Evolutionary conservation across 2,888 invertebrate species (phyloP).

Genomic region (Agrochola circellaris): DNA sequence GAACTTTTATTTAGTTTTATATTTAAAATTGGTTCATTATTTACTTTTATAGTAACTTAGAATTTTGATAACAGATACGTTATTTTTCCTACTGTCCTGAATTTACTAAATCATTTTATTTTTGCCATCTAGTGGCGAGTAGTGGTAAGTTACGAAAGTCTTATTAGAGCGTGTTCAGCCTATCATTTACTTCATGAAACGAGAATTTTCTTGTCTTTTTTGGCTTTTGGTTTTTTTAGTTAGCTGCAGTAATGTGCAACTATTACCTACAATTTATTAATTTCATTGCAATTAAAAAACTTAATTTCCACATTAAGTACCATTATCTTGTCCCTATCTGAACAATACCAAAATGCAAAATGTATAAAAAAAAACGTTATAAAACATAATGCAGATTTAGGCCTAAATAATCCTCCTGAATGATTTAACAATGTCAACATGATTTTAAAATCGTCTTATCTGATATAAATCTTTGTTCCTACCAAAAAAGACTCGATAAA

Average conservation of each 20-base stretch:
- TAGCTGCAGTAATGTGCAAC: neutral
- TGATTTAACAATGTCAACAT: neutral
- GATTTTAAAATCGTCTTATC: neutral
- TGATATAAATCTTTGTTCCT: neutral
- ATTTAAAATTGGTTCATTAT: neutral
- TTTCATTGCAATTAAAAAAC: neutral
- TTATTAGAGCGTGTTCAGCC: neutral
- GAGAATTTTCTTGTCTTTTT: neutral
- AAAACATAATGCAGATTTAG: neutral
- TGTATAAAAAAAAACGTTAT: neutral
- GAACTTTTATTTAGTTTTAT: neutral
- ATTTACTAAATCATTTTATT: too few species aligned
- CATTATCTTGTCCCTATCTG: neutral
- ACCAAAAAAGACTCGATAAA: neutral
- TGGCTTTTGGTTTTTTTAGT: neutral
- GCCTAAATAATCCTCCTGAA: neutral
- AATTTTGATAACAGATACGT: neutral
- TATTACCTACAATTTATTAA: neutral
- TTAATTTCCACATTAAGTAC: neutral
- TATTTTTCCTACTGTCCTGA: neutral
- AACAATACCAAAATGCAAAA: neutral
- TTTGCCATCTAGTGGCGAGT: slow-evolving; percentile 74
- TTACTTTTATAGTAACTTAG: too few species aligned
- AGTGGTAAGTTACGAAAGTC: slow-evolving; percentile 46
- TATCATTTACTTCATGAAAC: neutral